phyloP scores from a whole-genome alignment of 2,113 vertebrate species.

The Poicephalus meyeri region DNA sequence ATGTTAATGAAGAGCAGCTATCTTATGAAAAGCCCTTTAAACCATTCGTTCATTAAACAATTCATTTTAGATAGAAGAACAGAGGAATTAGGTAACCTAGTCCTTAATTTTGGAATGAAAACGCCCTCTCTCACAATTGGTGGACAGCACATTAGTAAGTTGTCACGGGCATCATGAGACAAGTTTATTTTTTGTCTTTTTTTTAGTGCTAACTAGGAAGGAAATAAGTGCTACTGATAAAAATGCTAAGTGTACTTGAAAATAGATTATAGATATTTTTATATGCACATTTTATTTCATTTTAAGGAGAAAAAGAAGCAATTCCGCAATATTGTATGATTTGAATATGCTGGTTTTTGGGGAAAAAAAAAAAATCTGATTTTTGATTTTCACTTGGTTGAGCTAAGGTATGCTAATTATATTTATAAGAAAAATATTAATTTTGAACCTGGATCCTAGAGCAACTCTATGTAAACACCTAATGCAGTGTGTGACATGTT shows the following conservation, averaged over 20 bases:
- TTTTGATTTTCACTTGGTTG: background rate
- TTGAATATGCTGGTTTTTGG: background rate
- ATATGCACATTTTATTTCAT: background rate
- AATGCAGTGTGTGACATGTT: rapidly evolving
- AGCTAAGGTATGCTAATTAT: background rate
- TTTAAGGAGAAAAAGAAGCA: background rate
- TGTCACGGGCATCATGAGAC: rapidly evolving
- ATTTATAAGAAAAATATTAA: background rate
- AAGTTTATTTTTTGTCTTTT: background rate
- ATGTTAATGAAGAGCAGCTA: background rate
- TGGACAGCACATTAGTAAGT: background rate
- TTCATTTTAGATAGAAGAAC: background rate
- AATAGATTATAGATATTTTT: background rate
- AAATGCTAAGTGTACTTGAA: background rate
- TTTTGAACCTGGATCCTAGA: background rate
- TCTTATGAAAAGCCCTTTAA: background rate
- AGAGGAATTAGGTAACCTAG: background rate
- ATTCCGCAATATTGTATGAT: background rate
- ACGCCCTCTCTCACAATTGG: rapidly evolving
- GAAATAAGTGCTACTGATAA: background rate
- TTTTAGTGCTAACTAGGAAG: background rate
- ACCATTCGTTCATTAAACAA: background rate
- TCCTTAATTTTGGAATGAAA: background rate
- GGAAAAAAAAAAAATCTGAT: background rate
- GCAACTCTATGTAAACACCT: background rate